These are phyloP conservation scores for Gadopsis bispinosus DNA, from an alignment of 2,797 vertebrate genomes.

Conservation along the genomic window DNA sequence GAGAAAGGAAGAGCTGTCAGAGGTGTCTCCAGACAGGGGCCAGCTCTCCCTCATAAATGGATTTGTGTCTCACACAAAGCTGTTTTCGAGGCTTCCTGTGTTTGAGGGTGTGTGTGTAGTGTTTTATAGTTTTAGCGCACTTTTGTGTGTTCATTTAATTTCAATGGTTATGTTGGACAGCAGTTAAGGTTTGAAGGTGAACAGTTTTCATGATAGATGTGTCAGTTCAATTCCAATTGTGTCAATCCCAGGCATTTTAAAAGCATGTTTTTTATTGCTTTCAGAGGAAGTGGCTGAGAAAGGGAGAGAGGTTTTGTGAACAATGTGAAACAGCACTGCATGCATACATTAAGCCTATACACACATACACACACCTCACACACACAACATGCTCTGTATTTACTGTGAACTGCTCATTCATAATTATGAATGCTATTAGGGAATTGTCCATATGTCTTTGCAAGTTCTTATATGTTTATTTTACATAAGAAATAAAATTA, in stretches of 20 bases:
- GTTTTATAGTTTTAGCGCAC: conserved; percentile 5
- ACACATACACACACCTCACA: conserved; percentile 22
- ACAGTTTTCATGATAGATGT: conserved; percentile 6
- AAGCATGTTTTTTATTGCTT: conserved; percentile 72
- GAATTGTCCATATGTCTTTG: neutral
- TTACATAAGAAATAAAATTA: neutral
- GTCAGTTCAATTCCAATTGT: neutral
- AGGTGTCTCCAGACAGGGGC: conserved; percentile 48
- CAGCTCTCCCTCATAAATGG: conserved; percentile 54
- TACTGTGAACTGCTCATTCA: conserved; percentile 11
- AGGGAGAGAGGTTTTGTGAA: conserved; percentile 78
- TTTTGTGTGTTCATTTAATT: neutral
- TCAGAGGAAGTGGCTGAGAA: conserved; percentile 71
- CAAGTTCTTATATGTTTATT: conserved; percentile 7
- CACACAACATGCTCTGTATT: conserved; percentile 13
- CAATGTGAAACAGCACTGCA: conserved; percentile 81
- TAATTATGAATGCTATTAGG: neutral
- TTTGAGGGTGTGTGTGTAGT: conserved; percentile 25
- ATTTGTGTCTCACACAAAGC: conserved; percentile 45
- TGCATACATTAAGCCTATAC: conserved; percentile 24
- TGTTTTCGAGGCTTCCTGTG: conserved; percentile 24
- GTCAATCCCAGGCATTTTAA: conserved; percentile 75
- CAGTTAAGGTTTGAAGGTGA: conserved; percentile 11
- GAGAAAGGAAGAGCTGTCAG: conserved; percentile 50
- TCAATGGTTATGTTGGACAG: neutral